Conservation (phyloP, 1,140 invertebrate genomes). For the Drosophila trapezifrons region DNA sequence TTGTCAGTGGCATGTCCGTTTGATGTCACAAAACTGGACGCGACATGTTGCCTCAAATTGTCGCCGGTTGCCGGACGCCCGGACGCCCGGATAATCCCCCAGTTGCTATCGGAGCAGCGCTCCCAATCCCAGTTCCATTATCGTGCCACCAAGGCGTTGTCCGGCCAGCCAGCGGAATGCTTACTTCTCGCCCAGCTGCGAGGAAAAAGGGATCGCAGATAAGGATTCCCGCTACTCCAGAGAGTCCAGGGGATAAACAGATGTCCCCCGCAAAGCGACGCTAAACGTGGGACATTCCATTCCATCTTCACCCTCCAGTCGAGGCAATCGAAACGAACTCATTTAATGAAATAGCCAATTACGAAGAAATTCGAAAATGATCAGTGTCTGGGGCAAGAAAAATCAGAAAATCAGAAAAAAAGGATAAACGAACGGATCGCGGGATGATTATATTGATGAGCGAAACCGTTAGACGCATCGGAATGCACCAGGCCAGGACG, state of each 20-base stretch:
- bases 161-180: constrained; percentile 56
- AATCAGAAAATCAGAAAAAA: constrained; percentile 6
- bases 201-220: constrained; percentile 18
- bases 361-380: constrained; percentile 69
- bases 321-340: constrained; percentile 59
- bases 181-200: constrained; percentile 39
- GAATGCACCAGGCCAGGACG: constrained; percentile 63
- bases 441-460: constrained; percentile 51
- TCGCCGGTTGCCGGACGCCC: constrained; percentile 19
- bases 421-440: constrained; percentile 65
- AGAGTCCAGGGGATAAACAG: constrained; percentile 26
- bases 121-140: constrained; percentile 50
- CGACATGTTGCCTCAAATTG: constrained; percentile 64
- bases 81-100: constrained; percentile 32
- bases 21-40: constrained; percentile 59
- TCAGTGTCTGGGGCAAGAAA: constrained; percentile 42
- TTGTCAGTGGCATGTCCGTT: constrained; percentile 80
- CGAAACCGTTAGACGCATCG: constrained; percentile 79
- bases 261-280: constrained; percentile 35
- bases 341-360: constrained; percentile 74
- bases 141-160: constrained; percentile 61
- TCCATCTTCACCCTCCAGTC: constrained; percentile 2
- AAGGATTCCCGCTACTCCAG: constrained; percentile 3
- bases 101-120: constrained; percentile 23
- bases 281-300: constrained; percentile 25